Evolutionary conservation across 2,888 invertebrate genomes (phyloP), one percentile per base, ranked within the genome.

Genomic region (Barypeithes pellucidus): DNA sequence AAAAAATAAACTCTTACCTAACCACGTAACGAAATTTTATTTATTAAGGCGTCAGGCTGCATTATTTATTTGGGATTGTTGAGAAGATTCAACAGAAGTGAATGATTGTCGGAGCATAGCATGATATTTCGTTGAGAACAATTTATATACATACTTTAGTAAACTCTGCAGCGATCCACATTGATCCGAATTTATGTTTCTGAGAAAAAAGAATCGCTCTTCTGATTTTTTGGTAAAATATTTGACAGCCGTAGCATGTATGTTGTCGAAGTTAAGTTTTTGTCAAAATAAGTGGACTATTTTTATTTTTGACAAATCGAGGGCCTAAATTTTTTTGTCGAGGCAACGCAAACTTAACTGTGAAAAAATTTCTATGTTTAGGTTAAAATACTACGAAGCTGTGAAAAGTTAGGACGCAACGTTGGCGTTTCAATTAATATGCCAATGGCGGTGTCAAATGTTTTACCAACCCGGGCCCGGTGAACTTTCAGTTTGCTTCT

Each of bases 1-100:
- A 24, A 24, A 52, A 12, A 52, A 52, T 52, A 52, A 52, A 52
- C 9, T 52, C 29, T 3, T 57, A 57, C 36, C 54, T 57, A 33
- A 57, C 18, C 54, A 3, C 8, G 33, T 12, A 18, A 1, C 16
- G 14, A 36, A 18, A 52, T 52, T 52, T 52, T 52, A 52, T 52
- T 57, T 57, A 57, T 33, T 57, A 54, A 29, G 33, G n/a, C n/a
- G n/a, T n/a, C n/a, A n/a, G n/a, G n/a, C n/a, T n/a, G n/a, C n/a
- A n/a, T n/a, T n/a, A n/a, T n/a, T n/a, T n/a, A n/a, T n/a, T n/a
- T n/a, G 29, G 33, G 29, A 29, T 33, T 16, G 22, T 24, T 52
- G n/a, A 16, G 54, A 33, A 54, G 29, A 29, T 33, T 54, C 36
- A 36, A 36, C 9, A n/a, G n/a, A n/a, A n/a, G n/a, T n/a, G n/a